phyloP scores from a whole-genome alignment of 2,888 invertebrate species.

The Nycteola revayana region DNA sequence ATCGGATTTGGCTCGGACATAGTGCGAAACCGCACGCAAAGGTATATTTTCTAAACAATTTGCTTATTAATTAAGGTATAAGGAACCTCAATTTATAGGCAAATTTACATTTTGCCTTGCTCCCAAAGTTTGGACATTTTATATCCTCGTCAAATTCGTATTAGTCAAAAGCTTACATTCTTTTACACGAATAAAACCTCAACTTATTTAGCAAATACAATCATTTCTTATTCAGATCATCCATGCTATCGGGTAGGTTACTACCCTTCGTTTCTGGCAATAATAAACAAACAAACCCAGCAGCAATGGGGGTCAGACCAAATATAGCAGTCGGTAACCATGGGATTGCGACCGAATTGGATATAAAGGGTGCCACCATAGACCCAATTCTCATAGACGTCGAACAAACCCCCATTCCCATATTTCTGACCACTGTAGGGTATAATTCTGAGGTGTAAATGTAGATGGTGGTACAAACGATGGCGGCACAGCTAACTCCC shows the following conservation, averaged over 20 bases:
- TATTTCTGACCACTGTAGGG: conserved; percentile 93
- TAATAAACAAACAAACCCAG: conserved; percentile 83
- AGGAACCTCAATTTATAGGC: too few species aligned
- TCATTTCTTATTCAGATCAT: conserved; percentile 82
- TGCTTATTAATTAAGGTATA: too few species aligned
- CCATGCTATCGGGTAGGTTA: conserved; percentile 87
- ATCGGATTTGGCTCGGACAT: too few species aligned
- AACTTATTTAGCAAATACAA: background rate
- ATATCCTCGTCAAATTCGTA: too few species aligned
- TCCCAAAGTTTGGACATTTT: too few species aligned
- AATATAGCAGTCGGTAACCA: conserved; percentile 89
- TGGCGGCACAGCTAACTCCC: conserved; percentile 89
- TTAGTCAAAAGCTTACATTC: too few species aligned
- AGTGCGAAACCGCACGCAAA: too few species aligned
- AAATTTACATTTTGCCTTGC: too few species aligned
- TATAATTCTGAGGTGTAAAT: conserved; percentile 93
- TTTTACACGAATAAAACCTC: too few species aligned
- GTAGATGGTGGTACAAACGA: conserved; percentile 91
- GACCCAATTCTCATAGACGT: conserved; percentile 92
- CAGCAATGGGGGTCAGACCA: conserved; percentile 84
- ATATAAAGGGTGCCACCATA: conserved; percentile 91
- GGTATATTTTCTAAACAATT: too few species aligned
- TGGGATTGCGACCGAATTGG: conserved; percentile 71
- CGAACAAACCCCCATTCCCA: conserved; percentile 92
- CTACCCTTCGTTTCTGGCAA: conserved; percentile 90